phyloP scores from a whole-genome alignment of 1,140 invertebrate genomes.

The Anastrepha ludens region DNA sequence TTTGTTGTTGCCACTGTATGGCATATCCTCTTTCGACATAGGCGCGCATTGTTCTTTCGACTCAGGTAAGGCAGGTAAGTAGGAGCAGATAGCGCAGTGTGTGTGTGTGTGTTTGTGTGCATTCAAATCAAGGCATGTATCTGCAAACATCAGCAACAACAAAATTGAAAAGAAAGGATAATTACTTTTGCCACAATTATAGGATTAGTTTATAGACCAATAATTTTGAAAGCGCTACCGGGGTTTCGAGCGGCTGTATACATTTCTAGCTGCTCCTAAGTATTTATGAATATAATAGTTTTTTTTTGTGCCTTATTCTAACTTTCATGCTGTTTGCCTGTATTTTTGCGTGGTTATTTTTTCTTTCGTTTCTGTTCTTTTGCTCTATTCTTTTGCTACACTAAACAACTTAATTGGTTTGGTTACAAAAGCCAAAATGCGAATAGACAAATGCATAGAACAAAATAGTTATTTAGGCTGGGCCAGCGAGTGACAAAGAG shows the following conservation, averaged over 20 bases:
- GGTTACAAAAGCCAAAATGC: slow-evolving; percentile 45
- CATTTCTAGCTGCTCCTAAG: background rate
- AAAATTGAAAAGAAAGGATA: background rate
- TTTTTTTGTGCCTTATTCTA: background rate
- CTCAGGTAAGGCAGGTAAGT: background rate
- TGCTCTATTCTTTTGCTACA: slow-evolving; percentile 28
- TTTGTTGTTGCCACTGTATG: slow-evolving; percentile 42
- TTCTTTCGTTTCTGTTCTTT: background rate
- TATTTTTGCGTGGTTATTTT: background rate
- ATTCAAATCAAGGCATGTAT: too few relatives aligned
- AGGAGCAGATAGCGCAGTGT: background rate
- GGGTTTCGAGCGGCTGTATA: background rate
- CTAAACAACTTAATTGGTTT: slow-evolving; percentile 49
- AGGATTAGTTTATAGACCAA: slow-evolving; percentile 50
- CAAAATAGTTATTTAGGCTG: background rate
- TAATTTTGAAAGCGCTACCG: slow-evolving; percentile 49
- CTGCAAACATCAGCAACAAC: background rate
- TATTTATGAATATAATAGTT: slow-evolving; percentile 47
- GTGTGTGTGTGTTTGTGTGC: background rate
- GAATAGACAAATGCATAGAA: background rate
- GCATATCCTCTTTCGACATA: background rate
- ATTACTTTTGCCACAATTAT: slow-evolving; percentile 51
- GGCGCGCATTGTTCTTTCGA: background rate
- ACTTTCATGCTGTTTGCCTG: slow-evolving; percentile 24
- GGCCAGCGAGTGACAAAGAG: background rate